Percentiles rank a stretch among this genome's conserved stretches.
phyloP scores from a whole-genome alignment of 1,140 invertebrate species.

The Hypsibius dujardini region DNA sequence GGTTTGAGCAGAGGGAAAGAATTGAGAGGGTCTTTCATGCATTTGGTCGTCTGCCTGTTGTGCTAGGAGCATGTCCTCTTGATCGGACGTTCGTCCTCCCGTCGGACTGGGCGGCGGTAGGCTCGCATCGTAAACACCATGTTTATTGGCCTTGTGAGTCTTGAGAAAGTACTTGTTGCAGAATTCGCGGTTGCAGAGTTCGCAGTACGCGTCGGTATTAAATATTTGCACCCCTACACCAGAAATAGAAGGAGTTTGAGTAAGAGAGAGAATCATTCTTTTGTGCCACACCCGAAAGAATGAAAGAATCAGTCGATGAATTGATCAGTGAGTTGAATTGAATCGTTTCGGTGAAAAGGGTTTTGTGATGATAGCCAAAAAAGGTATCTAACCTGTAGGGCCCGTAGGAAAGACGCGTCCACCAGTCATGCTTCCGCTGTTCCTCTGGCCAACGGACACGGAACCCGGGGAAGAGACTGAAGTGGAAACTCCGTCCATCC shows the following conservation, averaged over 20 bases:
- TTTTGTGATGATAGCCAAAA: neutral
- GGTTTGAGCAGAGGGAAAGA: too few species aligned
- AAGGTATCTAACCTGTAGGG: neutral
- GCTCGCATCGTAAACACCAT: slow-evolving; percentile 32
- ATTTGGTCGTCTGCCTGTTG: too few species aligned
- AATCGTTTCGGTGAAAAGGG: neutral
- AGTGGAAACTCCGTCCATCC: too few species aligned
- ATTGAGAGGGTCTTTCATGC: too few species aligned
- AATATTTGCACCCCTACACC: slow-evolving; percentile 45
- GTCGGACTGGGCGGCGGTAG: slow-evolving; percentile 29
- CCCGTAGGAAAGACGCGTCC: neutral
- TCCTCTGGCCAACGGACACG: too few species aligned
- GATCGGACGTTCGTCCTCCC: neutral
- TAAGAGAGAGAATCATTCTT: too few species aligned
- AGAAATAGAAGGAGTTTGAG: too few species aligned
- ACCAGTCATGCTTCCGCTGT: too few species aligned
- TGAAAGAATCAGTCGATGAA: neutral
- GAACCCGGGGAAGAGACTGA: too few species aligned
- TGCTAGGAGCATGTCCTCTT: too few species aligned
- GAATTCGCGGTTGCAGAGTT: slow-evolving; percentile 41
- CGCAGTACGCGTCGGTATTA: slow-evolving; percentile 82
- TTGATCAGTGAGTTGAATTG: neutral
- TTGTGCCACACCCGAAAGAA: neutral
- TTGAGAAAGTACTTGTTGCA: slow-evolving; percentile 41
- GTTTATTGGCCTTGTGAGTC: slow-evolving; percentile 43